A percentile compares a stretch with the other conserved stretches of the same genome.
Evolutionary conservation across 2,113 vertebrate genomes (phyloP).

Genomic region (Campylorhamphus procurvoides): DNA sequence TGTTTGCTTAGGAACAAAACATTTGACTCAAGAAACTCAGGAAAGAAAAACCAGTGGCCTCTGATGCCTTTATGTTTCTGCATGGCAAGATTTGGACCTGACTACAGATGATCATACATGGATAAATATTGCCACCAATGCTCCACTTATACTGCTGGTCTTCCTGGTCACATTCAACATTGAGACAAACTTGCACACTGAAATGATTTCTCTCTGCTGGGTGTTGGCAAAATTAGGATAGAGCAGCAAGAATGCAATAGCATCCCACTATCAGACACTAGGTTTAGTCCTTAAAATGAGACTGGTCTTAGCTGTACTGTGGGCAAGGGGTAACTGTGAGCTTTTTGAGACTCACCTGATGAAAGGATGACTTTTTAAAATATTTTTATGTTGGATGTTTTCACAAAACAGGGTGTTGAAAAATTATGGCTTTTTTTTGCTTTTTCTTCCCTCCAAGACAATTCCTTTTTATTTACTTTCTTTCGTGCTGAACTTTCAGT

Average conservation of each 20-base stretch:
- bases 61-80: neutral
- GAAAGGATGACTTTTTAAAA: neutral
- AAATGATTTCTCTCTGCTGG: neutral
- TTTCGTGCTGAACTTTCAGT: neutral
- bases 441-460: neutral
- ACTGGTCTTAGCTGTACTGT: neutral
- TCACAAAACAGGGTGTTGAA: neutral
- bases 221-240: neutral
- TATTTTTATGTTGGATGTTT: neutral
- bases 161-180: neutral
- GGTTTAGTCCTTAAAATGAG: neutral
- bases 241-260: rapidly evolving
- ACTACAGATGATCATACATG: neutral
- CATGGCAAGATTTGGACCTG: neutral
- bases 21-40: neutral
- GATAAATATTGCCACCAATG: neutral
- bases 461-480: neutral
- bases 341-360: neutral
- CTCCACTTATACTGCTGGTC: neutral
- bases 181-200: neutral
- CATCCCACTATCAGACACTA: rapidly evolving
- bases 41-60: neutral
- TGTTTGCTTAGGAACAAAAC: neutral
- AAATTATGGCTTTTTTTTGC: neutral
- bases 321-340: neutral